Conservation (phyloP, 1,140 invertebrate genomes). For the Andricus grossulariae region DNA sequence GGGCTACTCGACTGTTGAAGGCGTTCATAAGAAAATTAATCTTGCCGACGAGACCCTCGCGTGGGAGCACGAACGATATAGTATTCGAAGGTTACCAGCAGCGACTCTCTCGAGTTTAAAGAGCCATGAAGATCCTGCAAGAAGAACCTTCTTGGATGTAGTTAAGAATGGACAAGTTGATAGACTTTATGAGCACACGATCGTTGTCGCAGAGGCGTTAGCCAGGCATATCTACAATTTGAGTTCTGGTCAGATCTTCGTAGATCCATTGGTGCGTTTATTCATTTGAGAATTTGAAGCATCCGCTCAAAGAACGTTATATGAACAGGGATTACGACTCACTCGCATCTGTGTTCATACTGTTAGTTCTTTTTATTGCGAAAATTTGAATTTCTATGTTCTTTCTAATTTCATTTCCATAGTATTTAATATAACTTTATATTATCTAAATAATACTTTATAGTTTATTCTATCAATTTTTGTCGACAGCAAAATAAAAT, state of each 20-base stretch:
- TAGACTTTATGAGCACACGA: constrained; percentile 83
- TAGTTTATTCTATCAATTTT: too few species aligned
- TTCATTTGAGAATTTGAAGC: too few species aligned
- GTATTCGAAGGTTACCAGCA: constrained; percentile 92
- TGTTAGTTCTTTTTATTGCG: too few species aligned
- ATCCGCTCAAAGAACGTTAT: too few species aligned
- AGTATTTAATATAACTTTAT: too few species aligned
- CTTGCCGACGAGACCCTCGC: constrained; percentile 93
- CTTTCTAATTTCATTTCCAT: too few species aligned
- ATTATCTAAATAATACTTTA: too few species aligned
- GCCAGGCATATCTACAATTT: constrained; percentile 91
- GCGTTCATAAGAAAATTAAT: constrained; percentile 98
- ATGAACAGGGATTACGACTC: too few species aligned
- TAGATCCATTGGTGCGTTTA: constrained; percentile 80
- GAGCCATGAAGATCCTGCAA: constrained; percentile 78
- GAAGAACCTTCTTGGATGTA: constrained; percentile 81
- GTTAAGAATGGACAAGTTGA: constrained; percentile 79
- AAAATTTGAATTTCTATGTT: too few species aligned
- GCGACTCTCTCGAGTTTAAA: constrained; percentile 92
- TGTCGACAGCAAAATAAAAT: too few species aligned
- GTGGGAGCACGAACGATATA: constrained; percentile 98
- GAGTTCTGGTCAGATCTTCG: constrained; percentile 82
- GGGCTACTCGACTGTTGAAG: constrained; percentile 80
- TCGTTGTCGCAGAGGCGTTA: constrained; percentile 88
- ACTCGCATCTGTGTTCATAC: too few species aligned